Percentiles rank a stretch among this genome's conserved stretches.
phyloP scores from a whole-genome alignment of 2,797 vertebrate species.

The Trachurus trachurus region DNA sequence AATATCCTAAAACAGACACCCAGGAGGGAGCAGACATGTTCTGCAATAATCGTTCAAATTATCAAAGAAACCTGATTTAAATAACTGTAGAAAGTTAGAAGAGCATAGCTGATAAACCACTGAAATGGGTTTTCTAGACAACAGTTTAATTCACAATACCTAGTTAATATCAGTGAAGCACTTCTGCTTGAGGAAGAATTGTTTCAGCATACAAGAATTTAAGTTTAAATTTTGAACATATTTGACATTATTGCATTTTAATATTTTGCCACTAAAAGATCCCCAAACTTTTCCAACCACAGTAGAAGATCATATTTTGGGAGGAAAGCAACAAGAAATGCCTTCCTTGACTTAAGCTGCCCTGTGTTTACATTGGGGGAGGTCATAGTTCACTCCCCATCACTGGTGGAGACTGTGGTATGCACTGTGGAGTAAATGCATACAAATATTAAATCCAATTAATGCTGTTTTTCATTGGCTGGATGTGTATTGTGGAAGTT shows the following conservation, averaged over 20 bases:
- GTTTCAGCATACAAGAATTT: not conserved
- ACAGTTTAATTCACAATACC: too few relatives aligned
- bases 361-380: conserved; percentile 66
- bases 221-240: not conserved
- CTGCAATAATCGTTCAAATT: not conserved
- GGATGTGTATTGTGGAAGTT: conserved; percentile 4
- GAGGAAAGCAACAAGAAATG: conserved; percentile 12
- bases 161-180: too few relatives aligned
- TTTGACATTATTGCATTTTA: not conserved
- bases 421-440: not conserved
- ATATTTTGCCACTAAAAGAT: not conserved
- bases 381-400: conserved; percentile 68
- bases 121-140: too few relatives aligned
- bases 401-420: not conserved
- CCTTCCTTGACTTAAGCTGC: conserved; percentile 20
- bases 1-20: not conserved
- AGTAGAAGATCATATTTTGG: not conserved
- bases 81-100: not conserved
- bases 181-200: too few relatives aligned
- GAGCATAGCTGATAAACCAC: too few relatives aligned
- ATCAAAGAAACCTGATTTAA: not conserved
- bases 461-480: not conserved
- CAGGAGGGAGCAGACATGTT: not conserved
- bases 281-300: not conserved
- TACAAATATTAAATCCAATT: not conserved